Conservation (phyloP, 2,797 vertebrate species). For the Microctenopoma stevenorrisi region DNA sequence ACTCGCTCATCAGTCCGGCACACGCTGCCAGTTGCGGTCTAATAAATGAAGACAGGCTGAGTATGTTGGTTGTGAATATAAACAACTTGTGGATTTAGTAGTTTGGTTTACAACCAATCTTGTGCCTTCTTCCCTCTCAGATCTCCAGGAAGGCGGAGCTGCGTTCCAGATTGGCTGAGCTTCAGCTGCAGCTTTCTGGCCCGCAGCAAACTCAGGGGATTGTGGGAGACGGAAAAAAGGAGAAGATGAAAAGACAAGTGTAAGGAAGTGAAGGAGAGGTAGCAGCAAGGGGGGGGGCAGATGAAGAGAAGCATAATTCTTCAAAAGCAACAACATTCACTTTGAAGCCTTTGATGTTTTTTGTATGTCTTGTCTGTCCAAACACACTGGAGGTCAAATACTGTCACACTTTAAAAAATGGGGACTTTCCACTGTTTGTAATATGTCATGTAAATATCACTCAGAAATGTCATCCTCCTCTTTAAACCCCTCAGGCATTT, state of each 20-base stretch:
- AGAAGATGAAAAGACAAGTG: slow-evolving; percentile 88
- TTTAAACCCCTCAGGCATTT: slow-evolving; percentile 13
- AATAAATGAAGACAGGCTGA: slow-evolving; percentile 51
- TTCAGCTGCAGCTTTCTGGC: slow-evolving; percentile 87
- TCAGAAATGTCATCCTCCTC: slow-evolving; percentile 25
- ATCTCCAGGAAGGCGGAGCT: slow-evolving; percentile 87
- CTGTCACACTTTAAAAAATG: slow-evolving; percentile 55
- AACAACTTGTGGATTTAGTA: slow-evolving; percentile 75
- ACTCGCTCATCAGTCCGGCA: slow-evolving; percentile 31
- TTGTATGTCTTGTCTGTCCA: slow-evolving; percentile 61
- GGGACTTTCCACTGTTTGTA: slow-evolving; percentile 31
- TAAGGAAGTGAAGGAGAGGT: slow-evolving; percentile 81
- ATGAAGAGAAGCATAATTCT: slow-evolving; percentile 67
- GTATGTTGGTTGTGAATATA: slow-evolving; percentile 60
- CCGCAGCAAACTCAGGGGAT: slow-evolving; percentile 85
- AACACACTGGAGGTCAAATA: slow-evolving; percentile 70
- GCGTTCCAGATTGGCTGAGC: slow-evolving; percentile 87
- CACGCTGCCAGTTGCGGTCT: slow-evolving; percentile 43
- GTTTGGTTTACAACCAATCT: slow-evolving; percentile 72
- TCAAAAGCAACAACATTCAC: slow-evolving; percentile 78
- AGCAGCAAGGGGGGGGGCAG: slow-evolving; percentile 38
- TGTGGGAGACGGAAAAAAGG: slow-evolving; percentile 81
- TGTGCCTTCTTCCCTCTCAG: slow-evolving; percentile 74
- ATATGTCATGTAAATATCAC: slow-evolving; percentile 56
- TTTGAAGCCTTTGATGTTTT: slow-evolving; percentile 77